Evolutionary conservation across 2,797 vertebrate genomes (phyloP).

Genomic region (Apogon talboti): DNA sequence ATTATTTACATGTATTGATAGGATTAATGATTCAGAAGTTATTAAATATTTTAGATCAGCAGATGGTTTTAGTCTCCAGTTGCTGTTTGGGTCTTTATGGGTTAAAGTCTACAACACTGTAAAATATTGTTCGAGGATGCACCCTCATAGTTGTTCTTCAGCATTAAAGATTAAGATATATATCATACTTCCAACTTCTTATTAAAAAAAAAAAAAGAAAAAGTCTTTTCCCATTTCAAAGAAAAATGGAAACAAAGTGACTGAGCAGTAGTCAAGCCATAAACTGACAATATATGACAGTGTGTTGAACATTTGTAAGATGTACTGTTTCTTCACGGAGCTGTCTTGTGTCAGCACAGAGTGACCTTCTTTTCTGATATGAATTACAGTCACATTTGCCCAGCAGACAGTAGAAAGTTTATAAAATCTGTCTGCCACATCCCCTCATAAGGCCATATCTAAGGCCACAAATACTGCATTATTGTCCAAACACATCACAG

Average conservation of each 20-base stretch:
- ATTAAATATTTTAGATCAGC: no score
- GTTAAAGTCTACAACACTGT: no score
- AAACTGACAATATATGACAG: conserved; percentile 20
- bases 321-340: conserved; percentile 32
- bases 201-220: no score
- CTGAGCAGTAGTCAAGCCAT: background rate
- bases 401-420: conserved; percentile 56
- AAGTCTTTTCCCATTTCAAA: conserved; percentile 19
- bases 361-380: conserved; percentile 49
- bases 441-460: conserved; percentile 52
- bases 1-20: no score
- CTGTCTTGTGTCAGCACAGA: conserved; percentile 28
- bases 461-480: conserved; percentile 59
- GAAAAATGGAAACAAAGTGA: conserved; percentile 19
- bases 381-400: conserved; percentile 53
- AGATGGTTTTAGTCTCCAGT: no score
- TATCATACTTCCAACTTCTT: no score
- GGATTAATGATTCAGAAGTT: no score
- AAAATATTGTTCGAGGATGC: no score
- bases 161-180: no score
- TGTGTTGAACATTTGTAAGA: conserved; percentile 13
- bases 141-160: no score
- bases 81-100: no score
- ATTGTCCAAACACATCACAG: conserved; percentile 67
- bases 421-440: conserved; percentile 48